Evolutionary conservation across 2,888 invertebrate species (phyloP).

Genomic region (Ferrisia virgata): DNA sequence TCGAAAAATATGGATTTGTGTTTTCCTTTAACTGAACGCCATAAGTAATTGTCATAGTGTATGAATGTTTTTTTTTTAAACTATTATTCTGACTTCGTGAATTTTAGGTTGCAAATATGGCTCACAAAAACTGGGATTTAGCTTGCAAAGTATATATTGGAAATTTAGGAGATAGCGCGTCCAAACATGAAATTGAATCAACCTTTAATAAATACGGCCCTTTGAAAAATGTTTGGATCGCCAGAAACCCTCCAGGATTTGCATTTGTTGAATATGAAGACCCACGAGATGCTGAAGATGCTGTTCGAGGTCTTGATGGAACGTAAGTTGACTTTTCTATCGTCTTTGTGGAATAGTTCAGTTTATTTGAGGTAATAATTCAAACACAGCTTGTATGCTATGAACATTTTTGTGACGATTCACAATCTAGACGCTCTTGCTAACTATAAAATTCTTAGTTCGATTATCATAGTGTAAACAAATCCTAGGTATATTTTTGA

Average conservation of each 20-base stretch:
- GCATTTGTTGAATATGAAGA: constrained; percentile 89
- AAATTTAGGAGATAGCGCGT: constrained; percentile 84
- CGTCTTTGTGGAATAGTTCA: neutral
- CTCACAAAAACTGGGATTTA: constrained; percentile 74
- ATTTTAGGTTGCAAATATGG: neutral
- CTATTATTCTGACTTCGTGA: neutral
- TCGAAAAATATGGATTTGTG: too few species aligned
- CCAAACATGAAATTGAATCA: constrained; percentile 84
- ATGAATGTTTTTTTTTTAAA: neutral
- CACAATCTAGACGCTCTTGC: too few species aligned
- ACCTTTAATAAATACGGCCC: constrained; percentile 85
- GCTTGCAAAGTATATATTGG: constrained; percentile 92
- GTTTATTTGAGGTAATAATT: too few species aligned
- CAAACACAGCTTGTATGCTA: too few species aligned
- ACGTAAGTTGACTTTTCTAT: constrained; percentile 60
- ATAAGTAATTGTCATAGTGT: neutral
- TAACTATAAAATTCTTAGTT: too few species aligned
- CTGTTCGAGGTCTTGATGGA: constrained; percentile 78
- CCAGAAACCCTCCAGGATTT: constrained; percentile 87
- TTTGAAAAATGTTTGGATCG: constrained; percentile 89
- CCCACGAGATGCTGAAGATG: constrained; percentile 81
- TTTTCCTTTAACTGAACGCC: neutral
- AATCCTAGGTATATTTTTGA: too few species aligned
- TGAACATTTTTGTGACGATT: too few species aligned
- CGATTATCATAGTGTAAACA: neutral